phyloP scores from a whole-genome alignment of 2,888 invertebrate species.

The Pollenia griseotomentosa region DNA sequence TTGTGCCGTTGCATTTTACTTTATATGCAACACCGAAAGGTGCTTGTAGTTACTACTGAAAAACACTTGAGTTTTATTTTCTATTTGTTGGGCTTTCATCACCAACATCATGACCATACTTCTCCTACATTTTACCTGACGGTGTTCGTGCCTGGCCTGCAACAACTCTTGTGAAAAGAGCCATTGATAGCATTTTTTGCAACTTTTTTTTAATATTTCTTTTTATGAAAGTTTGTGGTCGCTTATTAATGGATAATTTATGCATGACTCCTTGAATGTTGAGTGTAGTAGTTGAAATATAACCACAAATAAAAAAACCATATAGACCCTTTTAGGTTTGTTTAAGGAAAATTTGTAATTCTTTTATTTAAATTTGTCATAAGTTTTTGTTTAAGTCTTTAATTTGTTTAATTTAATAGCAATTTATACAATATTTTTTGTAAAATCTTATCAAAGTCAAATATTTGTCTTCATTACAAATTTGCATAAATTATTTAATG shows the following conservation, averaged over 20 bases:
- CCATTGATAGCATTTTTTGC: not conserved
- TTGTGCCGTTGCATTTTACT: not conserved
- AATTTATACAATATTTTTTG: too few relatives aligned
- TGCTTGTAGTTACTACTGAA: constrained; percentile 55
- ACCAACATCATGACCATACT: constrained; percentile 73
- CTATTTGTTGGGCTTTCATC: constrained; percentile 55
- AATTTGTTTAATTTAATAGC: too few relatives aligned
- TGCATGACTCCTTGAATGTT: constrained; percentile 50
- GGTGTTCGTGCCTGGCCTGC: constrained; percentile 1
- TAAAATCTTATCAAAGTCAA: too few relatives aligned
- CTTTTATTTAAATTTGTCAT: too few relatives aligned
- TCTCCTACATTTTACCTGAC: not conserved
- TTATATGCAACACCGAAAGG: constrained; percentile 46
- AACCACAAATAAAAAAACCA: too few relatives aligned
- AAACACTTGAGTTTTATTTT: constrained; percentile 10
- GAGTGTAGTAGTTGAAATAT: not conserved
- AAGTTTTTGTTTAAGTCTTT: too few relatives aligned
- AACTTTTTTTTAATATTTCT: not conserved
- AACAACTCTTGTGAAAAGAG: too few relatives aligned
- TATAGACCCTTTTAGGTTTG: too few relatives aligned
- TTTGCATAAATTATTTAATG: too few relatives aligned
- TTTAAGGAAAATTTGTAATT: too few relatives aligned
- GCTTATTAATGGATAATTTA: constrained; percentile 52
- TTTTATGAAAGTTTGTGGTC: constrained; percentile 7
- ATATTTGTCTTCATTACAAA: too few relatives aligned